A percentile compares a stretch with the other conserved stretches of the same genome.
phyloP scores from a whole-genome alignment of 2,888 invertebrate genomes.

The Megaustenia siamemsis region DNA sequence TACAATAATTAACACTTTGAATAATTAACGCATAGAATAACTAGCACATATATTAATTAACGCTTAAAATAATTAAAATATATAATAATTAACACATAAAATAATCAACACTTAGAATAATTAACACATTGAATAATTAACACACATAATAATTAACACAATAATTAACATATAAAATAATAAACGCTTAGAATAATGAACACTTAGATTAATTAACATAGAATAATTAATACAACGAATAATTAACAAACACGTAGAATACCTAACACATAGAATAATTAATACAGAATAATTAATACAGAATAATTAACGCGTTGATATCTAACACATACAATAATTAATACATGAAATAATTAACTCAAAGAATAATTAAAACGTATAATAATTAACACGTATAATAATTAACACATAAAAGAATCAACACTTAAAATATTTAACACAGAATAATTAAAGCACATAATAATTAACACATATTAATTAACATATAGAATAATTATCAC shows the following conservation, averaged over 20 bases:
- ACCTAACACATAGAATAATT: background rate
- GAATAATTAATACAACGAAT: too few relatives aligned
- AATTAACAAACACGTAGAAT: background rate
- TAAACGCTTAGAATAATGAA: background rate
- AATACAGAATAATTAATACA: too few relatives aligned
- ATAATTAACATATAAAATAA: background rate
- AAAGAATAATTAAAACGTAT: background rate
- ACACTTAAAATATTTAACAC: too few relatives aligned
- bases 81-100: background rate
- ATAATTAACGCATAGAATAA: background rate
- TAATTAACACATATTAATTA: too few relatives aligned
- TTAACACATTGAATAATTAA: background rate
- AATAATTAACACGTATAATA: background rate
- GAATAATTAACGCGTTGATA: background rate
- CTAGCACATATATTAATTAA: background rate
- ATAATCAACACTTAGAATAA: background rate
- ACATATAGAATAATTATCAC: too few relatives aligned
- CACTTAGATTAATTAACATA: background rate
- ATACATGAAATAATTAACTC: background rate
- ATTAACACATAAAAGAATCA: background rate
- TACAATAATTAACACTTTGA: background rate
- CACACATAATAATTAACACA: background rate
- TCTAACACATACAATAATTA: background rate
- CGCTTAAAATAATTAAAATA: background rate
- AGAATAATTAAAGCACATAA: too few relatives aligned